These are phyloP conservation scores for Epinephelus lanceolatus DNA, from an alignment of 2,113 vertebrate species.

Conservation along the genomic window DNA sequence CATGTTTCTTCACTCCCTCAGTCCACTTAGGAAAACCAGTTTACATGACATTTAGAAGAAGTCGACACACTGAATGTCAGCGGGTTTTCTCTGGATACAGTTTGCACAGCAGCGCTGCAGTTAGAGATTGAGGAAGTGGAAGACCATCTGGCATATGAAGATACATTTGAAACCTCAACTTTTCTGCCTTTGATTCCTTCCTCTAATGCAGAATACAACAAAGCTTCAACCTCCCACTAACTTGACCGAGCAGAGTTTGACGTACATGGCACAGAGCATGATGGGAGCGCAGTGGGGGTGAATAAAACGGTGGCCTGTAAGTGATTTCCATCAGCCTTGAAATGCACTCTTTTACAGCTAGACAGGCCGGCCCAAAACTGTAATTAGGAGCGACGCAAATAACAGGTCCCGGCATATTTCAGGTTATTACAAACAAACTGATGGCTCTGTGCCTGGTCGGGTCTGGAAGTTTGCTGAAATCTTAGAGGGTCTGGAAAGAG, in stretches of 20 bases:
- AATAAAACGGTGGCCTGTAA: constrained; percentile 56
- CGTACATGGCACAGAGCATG: constrained; percentile 21
- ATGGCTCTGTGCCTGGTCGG: constrained; percentile 46
- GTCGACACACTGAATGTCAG: not conserved
- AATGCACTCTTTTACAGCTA: constrained; percentile 59
- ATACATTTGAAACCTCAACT: constrained; percentile 50
- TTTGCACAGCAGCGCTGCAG: constrained; percentile 20
- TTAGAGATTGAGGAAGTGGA: constrained; percentile 63
- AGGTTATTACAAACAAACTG: constrained; percentile 78
- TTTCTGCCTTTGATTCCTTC: constrained; percentile 45
- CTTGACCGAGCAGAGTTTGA: constrained; percentile 28
- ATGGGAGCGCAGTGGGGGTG: constrained; percentile 45
- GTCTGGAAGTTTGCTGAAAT: constrained; percentile 64
- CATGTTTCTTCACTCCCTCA: too few species aligned
- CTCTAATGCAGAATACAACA: constrained; percentile 10
- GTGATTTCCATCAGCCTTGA: constrained; percentile 67
- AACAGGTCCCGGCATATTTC: constrained; percentile 73
- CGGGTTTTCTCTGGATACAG: not conserved
- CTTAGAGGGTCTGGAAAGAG: constrained; percentile 70
- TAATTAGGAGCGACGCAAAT: constrained; percentile 80
- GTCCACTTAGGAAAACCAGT: not conserved
- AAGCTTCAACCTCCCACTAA: not conserved
- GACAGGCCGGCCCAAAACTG: constrained; percentile 55
- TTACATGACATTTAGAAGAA: constrained; percentile 3
- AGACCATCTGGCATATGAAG: constrained; percentile 21